Base-by-base conservation (phyloP, 2,113 vertebrate genomes). In the Panthera leo region DNA sequence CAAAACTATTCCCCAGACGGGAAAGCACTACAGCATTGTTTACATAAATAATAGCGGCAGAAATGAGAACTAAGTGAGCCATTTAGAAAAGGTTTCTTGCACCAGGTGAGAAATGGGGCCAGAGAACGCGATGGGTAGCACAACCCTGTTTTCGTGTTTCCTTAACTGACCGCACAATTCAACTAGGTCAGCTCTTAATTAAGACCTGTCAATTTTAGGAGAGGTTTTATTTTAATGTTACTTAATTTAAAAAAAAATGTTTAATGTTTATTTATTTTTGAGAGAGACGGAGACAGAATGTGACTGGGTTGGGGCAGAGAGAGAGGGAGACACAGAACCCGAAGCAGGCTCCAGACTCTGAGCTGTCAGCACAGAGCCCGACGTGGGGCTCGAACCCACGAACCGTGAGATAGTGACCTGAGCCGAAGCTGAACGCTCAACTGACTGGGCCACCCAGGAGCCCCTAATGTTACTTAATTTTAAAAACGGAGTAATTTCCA, bases 101-200 rank as follows among this genome's bases (percentile, higher is more conserved):
- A 65, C 21, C 71, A 42, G 53, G 5, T 15, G 34, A 75, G 76
- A 36, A 68, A 42, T 2, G 1, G 6, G 48, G 31, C 63, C 18
- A 5, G 3, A 3, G 9, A 63, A 27, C 1, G 18, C 25, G 45
- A 0, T 9, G 25, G n/a, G 42, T 0, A 65, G 68, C 55, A 53
- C 34, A 87, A 36, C 55, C 16, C 7, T 15, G 14, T 63, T 73
- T 51, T 61, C 34, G 7, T 11, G 27, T 53, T 82, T 79, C 78
- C 36, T 45, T 29, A 51, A 78, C 16, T 42, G 79, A 55, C 16
- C 3, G 5, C 7, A 39, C 6, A 61, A 18, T 31, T 87, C 71
- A 85, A 31, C 31, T 2, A 70, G 19, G 27, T 53, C 48, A 51
- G 31, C 42, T 18, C 27, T 19, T 70, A 67, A n/a, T 21, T 27